Evolutionary conservation across 2,888 invertebrate species (phyloP), one percentile per base, ranked within the genome.

Genomic region (Octonoba sinensis): DNA sequence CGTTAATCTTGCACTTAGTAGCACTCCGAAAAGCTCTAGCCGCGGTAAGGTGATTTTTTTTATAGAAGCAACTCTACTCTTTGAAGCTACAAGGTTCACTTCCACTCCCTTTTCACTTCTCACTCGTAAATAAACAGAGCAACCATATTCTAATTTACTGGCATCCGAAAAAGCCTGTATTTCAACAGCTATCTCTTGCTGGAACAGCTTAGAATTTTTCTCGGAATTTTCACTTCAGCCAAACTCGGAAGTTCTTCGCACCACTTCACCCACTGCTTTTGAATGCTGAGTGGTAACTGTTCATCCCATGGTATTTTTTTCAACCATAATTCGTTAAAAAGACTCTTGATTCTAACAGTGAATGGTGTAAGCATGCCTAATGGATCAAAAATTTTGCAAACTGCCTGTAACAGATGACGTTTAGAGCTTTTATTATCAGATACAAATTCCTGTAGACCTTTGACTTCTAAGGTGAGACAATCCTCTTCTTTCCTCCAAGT

Each of bases 221-320:
- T 67, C 1, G 67, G 36, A 36, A 67, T 67, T 67, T 16, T 67
- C 15, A 67, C 15, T 12, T 67, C 36, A 18, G 24, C 13, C 3
- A 24, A 20, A 1, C 49, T 15, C 20, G n/a, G 56, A 16, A 36
- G 54, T 27, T 60, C 60, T 11, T 1, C 2, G n/a, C 60, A 27
- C 60, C 60, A 60, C n/a, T 27, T 60, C 13, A 22, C 6, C 54
- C 6, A 67, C 12, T 18, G n/a, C 44, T 56, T 15, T 54, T 18
- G n/a, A 15, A 67, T 27, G 16, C 56, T 6, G 16, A 27, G 27
- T 13, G 36, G 18, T 36, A 67, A 18, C 16, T 4, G 3, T 54
- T 27, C 56, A 67, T 56, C 56, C 18, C 18, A 56, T 2, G 67
- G 24, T 4, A 44, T n/a, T 11, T 64, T 64, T n/a, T n/a, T n/a